A percentile compares a stretch with the other conserved stretches of the same genome.
phyloP scores from a whole-genome alignment of 2,888 invertebrate species.

The Melanargia galathea region DNA sequence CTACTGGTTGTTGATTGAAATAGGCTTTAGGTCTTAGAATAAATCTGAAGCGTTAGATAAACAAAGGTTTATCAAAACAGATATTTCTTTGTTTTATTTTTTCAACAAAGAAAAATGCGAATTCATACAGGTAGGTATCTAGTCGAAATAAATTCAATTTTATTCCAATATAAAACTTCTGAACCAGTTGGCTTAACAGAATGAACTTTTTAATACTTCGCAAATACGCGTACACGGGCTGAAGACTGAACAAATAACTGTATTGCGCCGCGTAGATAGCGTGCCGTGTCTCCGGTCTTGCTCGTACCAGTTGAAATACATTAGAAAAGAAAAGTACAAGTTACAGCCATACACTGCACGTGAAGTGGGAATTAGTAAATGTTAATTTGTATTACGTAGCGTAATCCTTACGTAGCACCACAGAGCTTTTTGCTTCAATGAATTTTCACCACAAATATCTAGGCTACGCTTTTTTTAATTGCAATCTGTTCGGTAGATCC shows the following conservation, averaged over 20 bases:
- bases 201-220: conserved; percentile 22
- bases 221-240: conserved; percentile 15
- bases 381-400: conserved; percentile 23
- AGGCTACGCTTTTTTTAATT: background rate
- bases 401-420: conserved; percentile 8
- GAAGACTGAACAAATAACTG: conserved; percentile 23
- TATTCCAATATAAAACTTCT: conserved; percentile 23
- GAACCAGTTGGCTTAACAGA: conserved; percentile 11
- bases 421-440: background rate
- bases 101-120: background rate
- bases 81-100: background rate
- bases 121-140: conserved; percentile 13
- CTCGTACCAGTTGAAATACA: conserved; percentile 13
- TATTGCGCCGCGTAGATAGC: conserved; percentile 12
- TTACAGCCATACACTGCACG: conserved; percentile 4
- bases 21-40: too few relatives aligned
- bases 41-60: too few relatives aligned
- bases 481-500: background rate
- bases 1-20: too few relatives aligned
- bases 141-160: conserved; percentile 21
- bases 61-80: background rate
- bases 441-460: conserved; percentile 6
- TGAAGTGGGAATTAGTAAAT: conserved; percentile 23
- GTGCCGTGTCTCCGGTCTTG: conserved; percentile 9
- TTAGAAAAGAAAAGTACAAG: conserved; percentile 19